Conservation (phyloP, 2,113 vertebrate species). For the Xiphophorus hellerii region DNA sequence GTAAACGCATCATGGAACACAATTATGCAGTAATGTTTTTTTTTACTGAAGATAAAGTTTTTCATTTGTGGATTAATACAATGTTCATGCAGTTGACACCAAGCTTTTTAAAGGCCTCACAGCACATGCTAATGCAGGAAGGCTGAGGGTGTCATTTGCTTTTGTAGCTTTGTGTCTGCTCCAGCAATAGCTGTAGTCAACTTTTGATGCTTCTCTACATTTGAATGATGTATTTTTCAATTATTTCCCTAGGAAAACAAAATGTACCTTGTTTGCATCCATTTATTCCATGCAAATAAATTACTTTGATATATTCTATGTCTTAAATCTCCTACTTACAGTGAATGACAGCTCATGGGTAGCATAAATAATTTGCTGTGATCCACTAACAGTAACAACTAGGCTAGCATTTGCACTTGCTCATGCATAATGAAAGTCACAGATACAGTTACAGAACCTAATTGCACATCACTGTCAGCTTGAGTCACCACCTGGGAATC, state of each 20-base stretch:
- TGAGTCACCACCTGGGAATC: slow-evolving; percentile 53
- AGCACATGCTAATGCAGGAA: not conserved
- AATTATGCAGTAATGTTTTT: not conserved
- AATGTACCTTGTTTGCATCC: not conserved
- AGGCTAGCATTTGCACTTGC: slow-evolving; percentile 39
- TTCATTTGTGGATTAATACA: not conserved
- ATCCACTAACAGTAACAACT: slow-evolving; percentile 31
- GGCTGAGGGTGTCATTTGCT: not conserved
- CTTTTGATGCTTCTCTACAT: not conserved
- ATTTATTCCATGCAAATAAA: slow-evolving; percentile 6
- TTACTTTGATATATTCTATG: slow-evolving; percentile 6
- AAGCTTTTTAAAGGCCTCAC: not conserved
- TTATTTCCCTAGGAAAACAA: not conserved
- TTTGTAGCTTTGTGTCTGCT: slow-evolving; percentile 19
- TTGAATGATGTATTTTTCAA: slow-evolving; percentile 4
- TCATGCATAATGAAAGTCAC: slow-evolving; percentile 69
- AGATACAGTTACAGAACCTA: slow-evolving; percentile 62
- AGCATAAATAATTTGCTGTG: slow-evolving; percentile 50
- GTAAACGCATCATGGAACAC: not conserved
- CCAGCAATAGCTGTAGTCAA: slow-evolving; percentile 39
- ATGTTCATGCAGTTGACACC: not conserved
- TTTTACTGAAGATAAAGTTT: not conserved
- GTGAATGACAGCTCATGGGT: slow-evolving; percentile 16
- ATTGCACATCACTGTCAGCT: slow-evolving; percentile 44
- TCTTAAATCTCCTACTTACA: slow-evolving; percentile 4